Conservation (phyloP, 2,888 invertebrate species). For the Zhengitettix transpicula region DNA sequence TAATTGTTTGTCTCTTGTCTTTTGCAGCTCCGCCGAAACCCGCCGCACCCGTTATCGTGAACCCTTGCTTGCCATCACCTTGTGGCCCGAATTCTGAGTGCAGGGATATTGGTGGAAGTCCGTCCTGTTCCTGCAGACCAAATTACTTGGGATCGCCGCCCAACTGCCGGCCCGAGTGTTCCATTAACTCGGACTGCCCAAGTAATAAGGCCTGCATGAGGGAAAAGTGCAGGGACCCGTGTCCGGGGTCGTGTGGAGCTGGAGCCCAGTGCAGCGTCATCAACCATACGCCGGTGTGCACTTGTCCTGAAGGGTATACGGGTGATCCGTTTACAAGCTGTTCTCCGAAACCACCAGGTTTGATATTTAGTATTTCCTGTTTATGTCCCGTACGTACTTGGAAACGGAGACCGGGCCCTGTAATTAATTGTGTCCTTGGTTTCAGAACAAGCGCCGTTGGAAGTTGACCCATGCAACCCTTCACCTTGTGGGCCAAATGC, state of each 20-base stretch:
- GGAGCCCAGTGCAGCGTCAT: conserved; percentile 55
- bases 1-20: conserved; percentile 8
- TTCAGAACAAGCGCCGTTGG: background rate
- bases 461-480: conserved; percentile 51
- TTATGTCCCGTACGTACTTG: too few species aligned
- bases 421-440: background rate
- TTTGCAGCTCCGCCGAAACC: conserved; percentile 10
- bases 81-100: conserved; percentile 57
- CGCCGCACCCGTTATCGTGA: conserved; percentile 17
- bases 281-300: conserved; percentile 61
- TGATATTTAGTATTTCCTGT: conserved; percentile 24
- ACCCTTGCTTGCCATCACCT: conserved; percentile 39
- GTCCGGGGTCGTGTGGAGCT: conserved; percentile 60
- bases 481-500: conserved; percentile 52
- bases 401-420: too few species aligned
- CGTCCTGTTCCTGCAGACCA: conserved; percentile 25
- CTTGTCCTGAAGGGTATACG: conserved; percentile 48
- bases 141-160: conserved; percentile 27
- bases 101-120: conserved; percentile 12
- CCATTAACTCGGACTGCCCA: conserved; percentile 54
- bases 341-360: conserved; percentile 34
- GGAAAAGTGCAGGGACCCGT: conserved; percentile 58
- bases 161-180: conserved; percentile 53
- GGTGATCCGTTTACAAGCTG: conserved; percentile 67
- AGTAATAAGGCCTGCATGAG: conserved; percentile 56